These are phyloP conservation scores for Sturnus vulgaris DNA, from an alignment of 2,113 vertebrate genomes.

Conservation along the genomic window DNA sequence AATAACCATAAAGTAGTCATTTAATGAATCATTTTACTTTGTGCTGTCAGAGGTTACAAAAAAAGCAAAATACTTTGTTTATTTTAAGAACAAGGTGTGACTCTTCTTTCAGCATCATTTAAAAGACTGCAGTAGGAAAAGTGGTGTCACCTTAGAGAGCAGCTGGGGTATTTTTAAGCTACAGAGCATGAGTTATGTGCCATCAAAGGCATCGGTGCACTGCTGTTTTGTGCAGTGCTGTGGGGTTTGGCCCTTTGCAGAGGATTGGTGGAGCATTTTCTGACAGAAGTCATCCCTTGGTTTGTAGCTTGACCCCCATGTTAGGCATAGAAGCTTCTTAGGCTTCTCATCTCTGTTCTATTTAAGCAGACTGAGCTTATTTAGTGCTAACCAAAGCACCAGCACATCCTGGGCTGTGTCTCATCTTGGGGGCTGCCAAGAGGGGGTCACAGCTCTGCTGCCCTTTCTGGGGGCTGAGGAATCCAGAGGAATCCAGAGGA, in stretches of 20 bases:
- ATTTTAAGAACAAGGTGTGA: conserved; percentile 63
- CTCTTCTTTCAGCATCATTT: neutral
- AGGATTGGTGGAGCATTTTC: neutral
- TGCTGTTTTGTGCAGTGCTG: neutral
- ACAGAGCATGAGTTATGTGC: neutral
- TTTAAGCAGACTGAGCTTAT: neutral
- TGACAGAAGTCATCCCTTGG: neutral
- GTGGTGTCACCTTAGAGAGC: neutral
- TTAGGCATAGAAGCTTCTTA: neutral
- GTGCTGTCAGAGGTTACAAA: conserved; percentile 74
- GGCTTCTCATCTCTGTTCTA: neutral
- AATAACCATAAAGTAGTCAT: conserved; percentile 75
- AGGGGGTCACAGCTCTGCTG: neutral
- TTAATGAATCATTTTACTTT: conserved; percentile 76
- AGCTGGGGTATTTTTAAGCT: neutral
- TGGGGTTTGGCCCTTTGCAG: neutral
- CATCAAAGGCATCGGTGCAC: neutral
- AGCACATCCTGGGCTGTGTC: accelerated
- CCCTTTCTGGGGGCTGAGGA: too few relatives aligned
- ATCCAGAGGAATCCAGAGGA: neutral
- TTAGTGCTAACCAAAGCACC: neutral
- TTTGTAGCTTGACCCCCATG: neutral
- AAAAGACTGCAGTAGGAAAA: neutral
- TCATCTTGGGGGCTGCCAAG: neutral
- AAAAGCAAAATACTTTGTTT: conserved; percentile 68